Conservation (phyloP, 2,113 vertebrate species). For the Nymphicus hollandicus region DNA sequence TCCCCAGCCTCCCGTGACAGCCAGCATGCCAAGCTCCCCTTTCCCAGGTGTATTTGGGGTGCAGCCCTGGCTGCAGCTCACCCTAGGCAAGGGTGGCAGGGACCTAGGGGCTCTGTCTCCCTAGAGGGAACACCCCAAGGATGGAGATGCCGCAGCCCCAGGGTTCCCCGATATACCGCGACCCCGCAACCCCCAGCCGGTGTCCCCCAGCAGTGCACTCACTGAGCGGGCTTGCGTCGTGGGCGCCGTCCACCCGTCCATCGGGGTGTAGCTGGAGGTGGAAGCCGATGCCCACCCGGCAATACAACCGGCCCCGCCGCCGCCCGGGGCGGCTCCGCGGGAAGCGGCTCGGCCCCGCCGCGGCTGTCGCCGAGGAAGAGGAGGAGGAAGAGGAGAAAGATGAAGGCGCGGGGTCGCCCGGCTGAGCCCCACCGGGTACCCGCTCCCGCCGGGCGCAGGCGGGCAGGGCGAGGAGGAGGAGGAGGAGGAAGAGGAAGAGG, state of each 20-base stretch:
- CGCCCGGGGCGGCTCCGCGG: conserved; percentile 84
- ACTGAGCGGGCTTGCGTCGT: conserved; percentile 89
- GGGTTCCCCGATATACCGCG: background rate
- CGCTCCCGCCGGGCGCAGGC: conserved; percentile 63
- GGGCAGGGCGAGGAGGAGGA: conserved; percentile 77
- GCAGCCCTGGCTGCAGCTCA: background rate
- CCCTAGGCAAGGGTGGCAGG: too few species aligned
- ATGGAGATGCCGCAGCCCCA: background rate
- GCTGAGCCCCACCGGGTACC: conserved; percentile 2
- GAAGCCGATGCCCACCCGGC: conserved; percentile 95
- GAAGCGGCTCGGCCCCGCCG: conserved; percentile 62
- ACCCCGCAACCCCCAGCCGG: background rate
- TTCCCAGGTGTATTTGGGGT: background rate
- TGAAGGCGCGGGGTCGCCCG: conserved; percentile 1
- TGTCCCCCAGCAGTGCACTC: conserved; percentile 55
- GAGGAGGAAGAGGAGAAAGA: conserved; percentile 9
- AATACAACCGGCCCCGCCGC: conserved; percentile 91
- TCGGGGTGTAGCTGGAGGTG: conserved; percentile 95
- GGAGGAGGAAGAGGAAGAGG: conserved; percentile 76
- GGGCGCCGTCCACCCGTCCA: conserved; percentile 94
- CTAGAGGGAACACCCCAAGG: background rate
- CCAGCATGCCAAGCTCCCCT: background rate
- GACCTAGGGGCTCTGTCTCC: fast-evolving
- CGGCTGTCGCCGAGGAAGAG: background rate
- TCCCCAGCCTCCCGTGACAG: background rate